Evolutionary conservation across 2,113 vertebrate species (phyloP).

Genomic region (Corythornis cristatus): DNA sequence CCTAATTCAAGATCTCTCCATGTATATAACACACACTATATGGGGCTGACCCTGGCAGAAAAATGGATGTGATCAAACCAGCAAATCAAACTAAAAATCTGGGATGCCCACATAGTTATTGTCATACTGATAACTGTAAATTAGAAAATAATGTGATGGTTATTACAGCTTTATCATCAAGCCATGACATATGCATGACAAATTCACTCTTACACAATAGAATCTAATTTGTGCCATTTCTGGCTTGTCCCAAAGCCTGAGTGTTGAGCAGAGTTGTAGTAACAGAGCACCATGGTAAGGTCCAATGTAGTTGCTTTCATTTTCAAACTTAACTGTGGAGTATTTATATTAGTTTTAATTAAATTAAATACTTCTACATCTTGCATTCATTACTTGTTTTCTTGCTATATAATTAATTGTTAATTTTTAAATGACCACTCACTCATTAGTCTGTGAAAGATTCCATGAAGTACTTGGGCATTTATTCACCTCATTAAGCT

Average conservation of each 20-base stretch:
- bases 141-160: neutral
- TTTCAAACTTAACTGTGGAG: neutral
- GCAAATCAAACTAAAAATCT: neutral
- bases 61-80: neutral
- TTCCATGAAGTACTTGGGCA: neutral
- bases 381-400: neutral
- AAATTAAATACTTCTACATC: neutral
- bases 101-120: neutral
- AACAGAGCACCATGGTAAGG: neutral
- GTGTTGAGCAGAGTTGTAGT: neutral
- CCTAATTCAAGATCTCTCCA: neutral
- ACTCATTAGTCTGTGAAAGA: neutral
- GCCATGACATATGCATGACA: constrained; percentile 8
- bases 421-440: neutral
- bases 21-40: neutral
- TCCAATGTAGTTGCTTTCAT: neutral
- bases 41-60: neutral
- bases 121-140: neutral
- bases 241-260: neutral
- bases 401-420: neutral
- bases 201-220: constrained; percentile 9
- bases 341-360: neutral
- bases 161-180: constrained; percentile 1
- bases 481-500: neutral
- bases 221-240: constrained; percentile 27